Percentiles rank a stretch among this genome's conserved stretches.
Evolutionary conservation across 2,888 invertebrate genomes (phyloP).

Genomic region (Troides aeacus): DNA sequence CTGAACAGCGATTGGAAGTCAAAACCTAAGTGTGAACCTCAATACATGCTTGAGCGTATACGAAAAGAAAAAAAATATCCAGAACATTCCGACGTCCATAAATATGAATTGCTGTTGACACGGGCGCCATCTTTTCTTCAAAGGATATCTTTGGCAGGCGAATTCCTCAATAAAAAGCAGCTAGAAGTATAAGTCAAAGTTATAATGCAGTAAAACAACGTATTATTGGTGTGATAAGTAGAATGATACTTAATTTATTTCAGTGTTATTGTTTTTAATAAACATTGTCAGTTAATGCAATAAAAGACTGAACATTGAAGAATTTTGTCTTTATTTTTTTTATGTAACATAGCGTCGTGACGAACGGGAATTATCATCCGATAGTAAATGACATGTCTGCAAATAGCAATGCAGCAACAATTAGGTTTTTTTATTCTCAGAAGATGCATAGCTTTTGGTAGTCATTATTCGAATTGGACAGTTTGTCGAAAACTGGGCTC

Average conservation of each 20-base stretch:
- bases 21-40: slow-evolving; percentile 84
- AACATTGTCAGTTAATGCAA: slow-evolving; percentile 30
- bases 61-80: slow-evolving; percentile 81
- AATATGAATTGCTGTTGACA: slow-evolving; percentile 87
- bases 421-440: too few species aligned
- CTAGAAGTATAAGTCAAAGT: slow-evolving; percentile 51
- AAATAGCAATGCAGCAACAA: too few species aligned
- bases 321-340: neutral
- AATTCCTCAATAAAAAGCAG: slow-evolving; percentile 81
- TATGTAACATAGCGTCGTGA: too few species aligned
- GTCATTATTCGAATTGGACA: too few species aligned
- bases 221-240: neutral
- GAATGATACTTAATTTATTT: neutral
- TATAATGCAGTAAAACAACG: neutral
- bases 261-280: neutral
- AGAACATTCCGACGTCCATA: slow-evolving; percentile 80
- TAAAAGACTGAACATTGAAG: slow-evolving; percentile 35
- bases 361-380: too few species aligned
- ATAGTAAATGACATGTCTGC: too few species aligned
- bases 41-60: slow-evolving; percentile 85
- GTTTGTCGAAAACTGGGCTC: too few species aligned
- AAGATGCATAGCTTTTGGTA: too few species aligned
- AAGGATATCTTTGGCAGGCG: slow-evolving; percentile 88
- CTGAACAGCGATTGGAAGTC: slow-evolving; percentile 73
- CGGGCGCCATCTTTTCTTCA: slow-evolving; percentile 90